Evolutionary conservation across 2,113 vertebrate species (phyloP), one percentile per base, ranked within the genome.

Genomic region (Rhinolophus ferrumequinum): DNA sequence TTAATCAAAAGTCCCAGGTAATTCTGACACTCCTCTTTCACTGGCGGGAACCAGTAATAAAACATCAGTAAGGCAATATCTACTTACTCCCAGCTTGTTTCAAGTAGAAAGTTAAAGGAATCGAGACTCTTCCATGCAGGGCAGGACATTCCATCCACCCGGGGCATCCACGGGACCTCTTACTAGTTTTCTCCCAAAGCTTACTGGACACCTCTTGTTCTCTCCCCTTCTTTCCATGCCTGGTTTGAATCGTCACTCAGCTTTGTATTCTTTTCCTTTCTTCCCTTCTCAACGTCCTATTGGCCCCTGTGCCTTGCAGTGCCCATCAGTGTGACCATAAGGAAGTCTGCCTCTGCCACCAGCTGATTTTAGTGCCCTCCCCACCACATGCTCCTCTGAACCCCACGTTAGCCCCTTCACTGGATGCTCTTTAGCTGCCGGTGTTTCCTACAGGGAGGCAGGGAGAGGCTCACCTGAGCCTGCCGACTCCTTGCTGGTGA

Each of bases 331-430:
- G 6, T 10, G 38, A n/a, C 47, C 47, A 26, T 33, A 24, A 60
- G 28, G 30, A 69, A 44, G 8, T 35, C 13, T 5, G 21, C 50
- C 3, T 66, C 60, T 54, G 80, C 16, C 9, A 8, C 2, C 2
- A 60, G 11, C 24, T 13, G 52, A 56, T 50, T 66, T 67, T 11
- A 60, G 41, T 69, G 5, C 2, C 38, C 8, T 26, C 56, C 18
- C 12, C 2, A 7, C 5, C 3, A 2, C 3, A 12, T 16, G 56
- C 19, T 19, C 28, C 35, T 38, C 56, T 5, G 1, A 11, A 14
- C 41, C 26, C 6, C n/a, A 18, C 33, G 11, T 8, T 28, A 54
- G 58, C 33, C 44, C 18, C 28, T 67, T 44, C 18, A 9, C 26
- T 15, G 82, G 18, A 54, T 44, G 33, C 41, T 64, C 7, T 47